Conservation (phyloP, 2,113 vertebrate genomes). For the Paraplagusia blochii region DNA sequence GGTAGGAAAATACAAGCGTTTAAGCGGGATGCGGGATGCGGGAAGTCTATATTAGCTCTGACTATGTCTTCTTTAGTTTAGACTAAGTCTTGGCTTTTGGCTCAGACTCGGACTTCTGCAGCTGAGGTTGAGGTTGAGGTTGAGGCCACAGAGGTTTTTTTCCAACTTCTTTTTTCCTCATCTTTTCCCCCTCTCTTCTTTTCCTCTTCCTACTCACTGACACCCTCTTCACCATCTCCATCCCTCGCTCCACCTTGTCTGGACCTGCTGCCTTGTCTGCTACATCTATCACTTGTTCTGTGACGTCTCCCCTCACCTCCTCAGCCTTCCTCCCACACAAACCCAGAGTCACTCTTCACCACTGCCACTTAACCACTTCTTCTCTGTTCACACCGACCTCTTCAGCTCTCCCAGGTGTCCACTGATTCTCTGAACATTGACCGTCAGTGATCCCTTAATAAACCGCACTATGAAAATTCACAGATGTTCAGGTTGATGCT, state of each 20-base stretch:
- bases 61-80: no score
- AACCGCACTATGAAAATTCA: no score
- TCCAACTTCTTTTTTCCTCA: conserved; percentile 51
- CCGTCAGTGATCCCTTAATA: no score
- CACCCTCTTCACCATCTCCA: conserved; percentile 72
- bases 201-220: conserved; percentile 66
- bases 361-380: conserved; percentile 18
- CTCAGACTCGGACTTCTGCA: no score
- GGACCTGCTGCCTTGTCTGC: not conserved
- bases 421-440: not conserved
- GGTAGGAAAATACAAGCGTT: no score
- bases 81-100: no score
- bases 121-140: conserved; percentile 66
- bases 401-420: not conserved
- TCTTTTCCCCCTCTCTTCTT: conserved; percentile 37
- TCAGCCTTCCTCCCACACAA: not conserved
- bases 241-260: conserved; percentile 68
- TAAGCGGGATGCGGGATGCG: no score
- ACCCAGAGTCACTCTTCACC: conserved; percentile 5
- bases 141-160: conserved; percentile 63
- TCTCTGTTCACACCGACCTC: conserved; percentile 5
- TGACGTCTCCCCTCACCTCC: not conserved
- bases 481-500: no score
- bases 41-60: no score
- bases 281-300: not conserved